Conservation (phyloP, 2,113 vertebrate species). For the Melanerpes formicivorus region DNA sequence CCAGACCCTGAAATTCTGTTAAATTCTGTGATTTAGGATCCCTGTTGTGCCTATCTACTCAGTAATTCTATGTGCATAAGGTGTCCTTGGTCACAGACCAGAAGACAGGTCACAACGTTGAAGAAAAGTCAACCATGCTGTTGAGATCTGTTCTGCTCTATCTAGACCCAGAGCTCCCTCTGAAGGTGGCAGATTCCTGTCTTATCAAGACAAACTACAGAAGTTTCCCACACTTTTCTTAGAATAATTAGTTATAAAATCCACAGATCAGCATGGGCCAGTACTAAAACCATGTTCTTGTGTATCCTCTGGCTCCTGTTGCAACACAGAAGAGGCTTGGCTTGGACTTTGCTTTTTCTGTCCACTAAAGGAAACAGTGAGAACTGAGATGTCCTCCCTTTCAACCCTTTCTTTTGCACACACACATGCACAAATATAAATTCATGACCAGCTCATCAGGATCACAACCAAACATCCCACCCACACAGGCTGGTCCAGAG, state of each 20-base stretch:
- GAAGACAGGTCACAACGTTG: not conserved
- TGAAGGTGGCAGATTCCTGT: not conserved
- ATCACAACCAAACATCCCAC: not conserved
- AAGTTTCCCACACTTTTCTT: not conserved
- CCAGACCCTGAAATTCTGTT: no score
- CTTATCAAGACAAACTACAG: not conserved
- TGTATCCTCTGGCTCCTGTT: not conserved
- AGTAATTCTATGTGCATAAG: not conserved
- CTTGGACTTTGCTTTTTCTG: not conserved
- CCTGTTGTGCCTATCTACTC: not conserved
- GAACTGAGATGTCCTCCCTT: not conserved
- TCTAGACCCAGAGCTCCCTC: not conserved
- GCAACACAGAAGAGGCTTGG: not conserved
- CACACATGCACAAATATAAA: not conserved
- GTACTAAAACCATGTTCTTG: not conserved
- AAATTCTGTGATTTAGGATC: not conserved
- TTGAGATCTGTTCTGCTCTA: not conserved
- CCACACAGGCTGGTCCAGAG: not conserved
- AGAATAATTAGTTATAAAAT: not conserved
- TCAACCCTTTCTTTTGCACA: not conserved
- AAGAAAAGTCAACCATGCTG: not conserved
- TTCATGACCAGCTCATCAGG: not conserved
- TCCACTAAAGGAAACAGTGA: not conserved
- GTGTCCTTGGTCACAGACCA: not conserved
- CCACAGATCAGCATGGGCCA: rapidly evolving